Conservation (phyloP, 2,888 invertebrate species). For the Timandra comae region DNA sequence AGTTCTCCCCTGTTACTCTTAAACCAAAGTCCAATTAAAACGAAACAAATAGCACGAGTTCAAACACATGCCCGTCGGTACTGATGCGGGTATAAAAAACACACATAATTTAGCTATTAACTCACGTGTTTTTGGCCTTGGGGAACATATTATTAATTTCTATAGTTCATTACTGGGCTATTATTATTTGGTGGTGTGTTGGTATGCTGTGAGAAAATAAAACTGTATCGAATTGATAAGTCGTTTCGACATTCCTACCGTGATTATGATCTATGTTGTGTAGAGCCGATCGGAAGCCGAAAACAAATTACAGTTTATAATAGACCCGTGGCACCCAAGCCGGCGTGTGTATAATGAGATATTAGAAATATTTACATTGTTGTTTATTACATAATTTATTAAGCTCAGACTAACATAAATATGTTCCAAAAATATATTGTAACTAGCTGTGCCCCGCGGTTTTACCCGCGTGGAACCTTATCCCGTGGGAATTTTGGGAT, state of each 20-base stretch:
- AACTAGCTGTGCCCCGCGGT: no score
- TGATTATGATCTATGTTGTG: conserved; percentile 48
- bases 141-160: conserved; percentile 12
- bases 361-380: conserved; percentile 34
- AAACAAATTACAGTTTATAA: conserved; percentile 51
- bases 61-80: no score
- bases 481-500: no score
- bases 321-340: conserved; percentile 17
- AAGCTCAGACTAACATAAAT: no score
- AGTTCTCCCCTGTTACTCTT: conserved; percentile 31
- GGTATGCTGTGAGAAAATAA: conserved; percentile 29
- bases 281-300: conserved; percentile 47
- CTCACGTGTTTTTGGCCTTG: conserved; percentile 12
- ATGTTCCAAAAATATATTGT: no score
- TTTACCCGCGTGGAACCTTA: no score
- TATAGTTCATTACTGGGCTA: conserved; percentile 12
- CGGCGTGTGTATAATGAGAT: conserved; percentile 24
- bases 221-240: conserved; percentile 51
- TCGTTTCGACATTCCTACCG: conserved; percentile 49
- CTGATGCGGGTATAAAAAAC: conserved; percentile 16
- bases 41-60: conserved; percentile 31
- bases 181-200: conserved; percentile 7
- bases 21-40: conserved; percentile 33
- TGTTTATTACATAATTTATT: conserved; percentile 1
- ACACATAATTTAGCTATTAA: conserved; percentile 10